Conservation (phyloP, 2,113 vertebrate species). For the Hucho hucho region DNA sequence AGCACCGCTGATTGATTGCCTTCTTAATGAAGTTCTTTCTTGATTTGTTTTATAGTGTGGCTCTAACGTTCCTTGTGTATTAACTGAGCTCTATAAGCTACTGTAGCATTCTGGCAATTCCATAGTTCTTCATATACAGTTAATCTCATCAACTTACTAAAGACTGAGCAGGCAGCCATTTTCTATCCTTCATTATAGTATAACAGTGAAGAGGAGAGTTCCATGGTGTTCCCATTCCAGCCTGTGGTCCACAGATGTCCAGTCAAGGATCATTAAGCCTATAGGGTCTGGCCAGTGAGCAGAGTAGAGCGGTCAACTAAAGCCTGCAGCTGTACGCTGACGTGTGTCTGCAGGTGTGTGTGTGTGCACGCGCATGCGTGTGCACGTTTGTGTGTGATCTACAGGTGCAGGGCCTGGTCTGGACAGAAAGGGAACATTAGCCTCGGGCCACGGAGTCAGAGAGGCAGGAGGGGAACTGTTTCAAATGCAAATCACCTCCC, state of each 20-base stretch:
- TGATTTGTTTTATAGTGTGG: background rate
- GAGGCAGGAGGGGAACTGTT: constrained; percentile 53
- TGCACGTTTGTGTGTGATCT: constrained; percentile 55
- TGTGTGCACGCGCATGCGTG: constrained; percentile 13
- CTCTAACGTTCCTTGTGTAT: background rate
- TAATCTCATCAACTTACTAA: constrained; percentile 1
- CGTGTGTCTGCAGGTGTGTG: constrained; percentile 21
- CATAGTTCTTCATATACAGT: constrained; percentile 1
- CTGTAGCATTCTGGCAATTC: background rate
- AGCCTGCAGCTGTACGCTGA: constrained; percentile 55
- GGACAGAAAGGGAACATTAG: constrained; percentile 69
- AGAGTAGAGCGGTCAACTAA: constrained; percentile 37
- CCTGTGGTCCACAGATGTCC: constrained; percentile 62
- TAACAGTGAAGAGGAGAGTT: constrained; percentile 40
- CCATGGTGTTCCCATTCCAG: constrained; percentile 34
- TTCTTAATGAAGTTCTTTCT: too few species aligned
- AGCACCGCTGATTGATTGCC: too few species aligned
- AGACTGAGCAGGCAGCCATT: constrained; percentile 23
- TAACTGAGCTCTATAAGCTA: background rate
- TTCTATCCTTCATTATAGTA: constrained; percentile 30
- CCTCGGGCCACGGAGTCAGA: constrained; percentile 63
- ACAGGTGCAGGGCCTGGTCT: constrained; percentile 71
- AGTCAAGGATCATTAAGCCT: constrained; percentile 64
- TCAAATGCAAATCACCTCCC: constrained; percentile 76
- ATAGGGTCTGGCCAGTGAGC: constrained; percentile 32